phyloP scores from a whole-genome alignment of 2,113 vertebrate species.

The Cynopterus brachyotis region DNA sequence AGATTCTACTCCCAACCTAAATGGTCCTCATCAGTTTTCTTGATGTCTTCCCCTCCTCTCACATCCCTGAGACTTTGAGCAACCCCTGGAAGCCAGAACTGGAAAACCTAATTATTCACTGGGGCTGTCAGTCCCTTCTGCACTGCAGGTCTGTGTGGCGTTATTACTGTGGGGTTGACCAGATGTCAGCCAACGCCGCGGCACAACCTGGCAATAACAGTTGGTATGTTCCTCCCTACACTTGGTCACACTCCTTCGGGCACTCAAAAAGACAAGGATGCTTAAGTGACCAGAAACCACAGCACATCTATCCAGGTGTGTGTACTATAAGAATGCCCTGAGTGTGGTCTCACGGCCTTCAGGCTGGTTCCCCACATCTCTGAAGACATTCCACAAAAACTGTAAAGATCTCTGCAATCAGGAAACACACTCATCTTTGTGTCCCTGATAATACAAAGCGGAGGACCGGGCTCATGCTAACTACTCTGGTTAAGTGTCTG shows the following conservation, averaged over 20 bases:
- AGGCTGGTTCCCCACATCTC: not conserved
- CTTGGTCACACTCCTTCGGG: not conserved
- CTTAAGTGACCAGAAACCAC: not conserved
- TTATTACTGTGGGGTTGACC: conserved; percentile 45
- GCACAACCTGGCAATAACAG: not conserved
- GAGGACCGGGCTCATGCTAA: not conserved
- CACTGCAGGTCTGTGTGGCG: not conserved
- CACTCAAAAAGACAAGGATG: not conserved
- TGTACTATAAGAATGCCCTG: not conserved
- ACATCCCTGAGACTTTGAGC: conserved; percentile 57
- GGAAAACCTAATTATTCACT: conserved; percentile 64
- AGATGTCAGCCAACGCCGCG: conserved; percentile 54
- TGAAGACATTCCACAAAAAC: not conserved
- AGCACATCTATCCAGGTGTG: not conserved
- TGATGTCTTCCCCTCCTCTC: conserved; percentile 23
- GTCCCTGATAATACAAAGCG: not conserved
- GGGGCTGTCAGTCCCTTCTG: conserved; percentile 17
- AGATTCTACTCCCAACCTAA: conserved; percentile 46
- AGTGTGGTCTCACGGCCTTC: not conserved
- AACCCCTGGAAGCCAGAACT: conserved; percentile 59
- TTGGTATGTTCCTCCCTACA: not conserved
- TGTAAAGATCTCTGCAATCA: not conserved
- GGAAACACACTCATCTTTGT: not conserved
- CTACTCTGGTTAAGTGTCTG: not conserved
- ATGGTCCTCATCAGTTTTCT: conserved; percentile 42